Evolutionary conservation across 2,113 vertebrate genomes (phyloP).

Genomic region (Xiphophorus maculatus): DNA sequence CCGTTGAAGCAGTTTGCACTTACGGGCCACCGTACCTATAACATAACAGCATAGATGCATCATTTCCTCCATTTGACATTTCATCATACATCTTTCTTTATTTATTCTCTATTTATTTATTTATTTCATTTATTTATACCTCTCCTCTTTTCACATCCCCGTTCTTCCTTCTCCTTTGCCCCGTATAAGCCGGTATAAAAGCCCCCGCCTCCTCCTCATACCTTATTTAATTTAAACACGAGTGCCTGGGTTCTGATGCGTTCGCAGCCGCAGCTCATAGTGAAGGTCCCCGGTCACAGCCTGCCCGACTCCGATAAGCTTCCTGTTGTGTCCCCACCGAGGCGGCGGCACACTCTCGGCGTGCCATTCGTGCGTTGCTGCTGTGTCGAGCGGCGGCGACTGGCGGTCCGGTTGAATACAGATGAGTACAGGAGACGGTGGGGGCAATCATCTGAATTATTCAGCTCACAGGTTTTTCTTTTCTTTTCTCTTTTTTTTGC

Average conservation of each 20-base stretch:
- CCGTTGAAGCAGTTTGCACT: no score
- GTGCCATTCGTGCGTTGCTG: slow-evolving; percentile 18
- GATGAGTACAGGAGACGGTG: slow-evolving; percentile 18
- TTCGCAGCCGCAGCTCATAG: slow-evolving; percentile 39
- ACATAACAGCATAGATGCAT: slow-evolving; percentile 53
- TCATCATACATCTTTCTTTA: slow-evolving; percentile 53
- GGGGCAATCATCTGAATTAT: slow-evolving; percentile 28
- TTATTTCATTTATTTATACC: slow-evolving; percentile 32
- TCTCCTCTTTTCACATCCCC: slow-evolving; percentile 7
- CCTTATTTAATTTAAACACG: slow-evolving; percentile 40
- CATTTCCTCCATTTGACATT: slow-evolving; percentile 51
- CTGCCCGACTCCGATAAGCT: slow-evolving; percentile 38
- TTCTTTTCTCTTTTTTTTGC: background rate
- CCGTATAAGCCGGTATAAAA: slow-evolving; percentile 16
- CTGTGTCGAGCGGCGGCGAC: slow-evolving; percentile 8
- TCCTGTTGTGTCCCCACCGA: slow-evolving; percentile 23
- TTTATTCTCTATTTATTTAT: slow-evolving; percentile 52
- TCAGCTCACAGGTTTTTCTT: slow-evolving; percentile 21
- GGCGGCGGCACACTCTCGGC: slow-evolving; percentile 20
- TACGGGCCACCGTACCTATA: background rate
- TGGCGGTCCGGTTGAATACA: slow-evolving; percentile 28
- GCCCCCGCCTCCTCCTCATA: slow-evolving; percentile 16
- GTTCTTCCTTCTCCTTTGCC: slow-evolving; percentile 8
- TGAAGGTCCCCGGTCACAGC: slow-evolving; percentile 24
- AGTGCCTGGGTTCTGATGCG: slow-evolving; percentile 36